A percentile compares a stretch with the other conserved stretches of the same genome.
Evolutionary conservation across 35 echinoderm and acorn worm species (phyloP).

Genomic region (Ophioderma brevispina): DNA sequence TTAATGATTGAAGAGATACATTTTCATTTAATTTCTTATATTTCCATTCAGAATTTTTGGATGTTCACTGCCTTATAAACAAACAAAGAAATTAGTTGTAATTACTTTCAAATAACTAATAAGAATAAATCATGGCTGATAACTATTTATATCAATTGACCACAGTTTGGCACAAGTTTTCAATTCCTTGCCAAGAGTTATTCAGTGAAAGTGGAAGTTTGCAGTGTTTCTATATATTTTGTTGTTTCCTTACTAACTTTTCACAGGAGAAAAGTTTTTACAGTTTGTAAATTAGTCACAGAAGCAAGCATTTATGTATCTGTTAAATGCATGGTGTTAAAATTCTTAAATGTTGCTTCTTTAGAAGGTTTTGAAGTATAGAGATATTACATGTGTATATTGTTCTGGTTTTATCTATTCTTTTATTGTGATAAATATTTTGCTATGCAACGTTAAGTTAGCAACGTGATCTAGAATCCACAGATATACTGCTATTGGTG

Average conservation of each 20-base stretch:
- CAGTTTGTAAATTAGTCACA: constrained; percentile 1
- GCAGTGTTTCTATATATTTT: constrained; percentile 14
- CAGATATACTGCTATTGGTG: neutral
- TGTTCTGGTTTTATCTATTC: constrained; percentile 5
- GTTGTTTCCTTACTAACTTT: neutral
- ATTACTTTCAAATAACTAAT: too few species aligned
- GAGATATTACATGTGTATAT: neutral
- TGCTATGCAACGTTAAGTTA: neutral
- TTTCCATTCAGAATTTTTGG: too few species aligned
- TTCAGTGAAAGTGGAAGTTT: neutral
- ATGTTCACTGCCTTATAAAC: too few species aligned
- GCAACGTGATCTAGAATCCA: neutral
- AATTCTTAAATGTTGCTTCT: constrained; percentile 3
- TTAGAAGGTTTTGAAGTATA: neutral
- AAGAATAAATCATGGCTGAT: too few species aligned
- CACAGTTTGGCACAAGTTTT: neutral
- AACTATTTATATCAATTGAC: neutral
- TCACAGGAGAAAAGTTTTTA: neutral
- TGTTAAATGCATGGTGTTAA: constrained; percentile 4
- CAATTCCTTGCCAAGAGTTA: neutral
- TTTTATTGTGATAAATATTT: constrained; percentile 4
- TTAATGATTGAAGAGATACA: too few species aligned
- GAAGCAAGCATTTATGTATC: neutral
- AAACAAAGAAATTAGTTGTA: too few species aligned
- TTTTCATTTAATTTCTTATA: too few species aligned